These are phyloP conservation scores for Acrocyrtus sp. DNA, from an alignment of 2,888 invertebrate genomes.

Conservation along the genomic window DNA sequence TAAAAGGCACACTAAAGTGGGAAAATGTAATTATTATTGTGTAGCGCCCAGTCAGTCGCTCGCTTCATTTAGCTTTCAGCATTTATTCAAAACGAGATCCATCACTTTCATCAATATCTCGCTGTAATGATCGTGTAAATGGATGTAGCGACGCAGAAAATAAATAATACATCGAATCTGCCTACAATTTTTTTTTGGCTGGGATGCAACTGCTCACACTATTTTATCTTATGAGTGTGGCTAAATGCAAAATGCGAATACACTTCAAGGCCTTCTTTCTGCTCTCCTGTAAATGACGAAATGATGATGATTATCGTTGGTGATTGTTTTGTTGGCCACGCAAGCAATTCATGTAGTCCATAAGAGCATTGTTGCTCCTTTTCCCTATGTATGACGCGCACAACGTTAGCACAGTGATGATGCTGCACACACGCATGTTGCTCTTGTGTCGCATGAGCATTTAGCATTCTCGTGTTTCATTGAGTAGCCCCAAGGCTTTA, in stretches of 20 bases:
- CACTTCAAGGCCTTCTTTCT: slow-evolving; percentile 46
- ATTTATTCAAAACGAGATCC: slow-evolving; percentile 37
- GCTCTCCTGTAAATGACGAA: slow-evolving; percentile 2
- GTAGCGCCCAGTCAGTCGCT: slow-evolving; percentile 4
- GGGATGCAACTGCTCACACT: not conserved
- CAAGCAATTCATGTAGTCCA: not conserved
- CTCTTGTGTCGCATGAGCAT: slow-evolving; percentile 47
- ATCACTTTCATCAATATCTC: slow-evolving; percentile 36
- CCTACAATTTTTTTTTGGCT: too few relatives aligned
- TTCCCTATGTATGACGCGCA: not conserved
- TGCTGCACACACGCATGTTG: slow-evolving; percentile 3
- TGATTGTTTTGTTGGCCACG: slow-evolving; percentile 10
- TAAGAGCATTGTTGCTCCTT: slow-evolving; percentile 9
- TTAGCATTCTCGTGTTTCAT: slow-evolving; percentile 40
- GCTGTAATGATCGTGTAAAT: slow-evolving; percentile 3
- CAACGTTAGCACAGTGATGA: not conserved
- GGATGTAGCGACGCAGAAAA: not conserved
- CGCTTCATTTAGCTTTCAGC: slow-evolving; percentile 9
- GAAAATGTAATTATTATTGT: slow-evolving; percentile 41
- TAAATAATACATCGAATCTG: too few relatives aligned
- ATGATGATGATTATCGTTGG: slow-evolving; percentile 20
- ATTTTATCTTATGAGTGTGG: not conserved
- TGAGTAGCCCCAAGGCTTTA: slow-evolving; percentile 42
- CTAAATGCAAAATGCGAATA: slow-evolving; percentile 16
- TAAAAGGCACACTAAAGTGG: slow-evolving; percentile 44